phyloP scores from a whole-genome alignment of 2,797 vertebrate genomes.

The Pseudochirops cupreus region DNA sequence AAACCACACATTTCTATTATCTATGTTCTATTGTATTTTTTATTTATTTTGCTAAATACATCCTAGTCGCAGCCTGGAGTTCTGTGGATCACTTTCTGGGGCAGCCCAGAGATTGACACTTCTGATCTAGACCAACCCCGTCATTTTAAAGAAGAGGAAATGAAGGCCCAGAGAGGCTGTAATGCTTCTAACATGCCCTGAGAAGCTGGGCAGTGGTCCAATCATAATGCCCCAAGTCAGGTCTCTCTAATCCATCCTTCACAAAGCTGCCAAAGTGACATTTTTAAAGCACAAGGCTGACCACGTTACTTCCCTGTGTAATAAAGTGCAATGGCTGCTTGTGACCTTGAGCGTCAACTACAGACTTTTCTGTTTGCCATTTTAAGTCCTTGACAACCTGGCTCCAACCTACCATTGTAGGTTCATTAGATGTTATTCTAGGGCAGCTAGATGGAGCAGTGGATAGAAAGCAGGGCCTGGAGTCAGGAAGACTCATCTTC shows the following conservation, averaged over 20 bases:
- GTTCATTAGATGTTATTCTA: neutral
- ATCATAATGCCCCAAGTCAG: neutral
- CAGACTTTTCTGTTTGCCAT: neutral
- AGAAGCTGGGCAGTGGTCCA: neutral
- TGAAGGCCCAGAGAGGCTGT: neutral
- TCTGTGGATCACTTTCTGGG: neutral
- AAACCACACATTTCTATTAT: neutral
- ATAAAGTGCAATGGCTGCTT: neutral
- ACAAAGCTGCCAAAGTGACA: neutral
- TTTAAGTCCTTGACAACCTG: neutral
- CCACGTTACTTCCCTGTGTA: neutral
- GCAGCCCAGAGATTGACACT: neutral
- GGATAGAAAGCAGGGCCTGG: neutral
- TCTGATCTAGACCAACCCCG: neutral
- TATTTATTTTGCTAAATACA: neutral
- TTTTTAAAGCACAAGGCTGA: neutral
- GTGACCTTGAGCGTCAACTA: neutral
- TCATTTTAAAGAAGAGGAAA: neutral
- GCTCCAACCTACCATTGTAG: neutral
- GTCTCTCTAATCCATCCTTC: neutral
- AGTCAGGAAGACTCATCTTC: neutral
- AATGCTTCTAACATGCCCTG: neutral
- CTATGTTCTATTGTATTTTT: neutral
- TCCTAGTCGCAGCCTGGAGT: neutral
- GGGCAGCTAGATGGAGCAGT: neutral